Conservation (phyloP, 2,888 invertebrate species). For the Pyralis farinalis region DNA sequence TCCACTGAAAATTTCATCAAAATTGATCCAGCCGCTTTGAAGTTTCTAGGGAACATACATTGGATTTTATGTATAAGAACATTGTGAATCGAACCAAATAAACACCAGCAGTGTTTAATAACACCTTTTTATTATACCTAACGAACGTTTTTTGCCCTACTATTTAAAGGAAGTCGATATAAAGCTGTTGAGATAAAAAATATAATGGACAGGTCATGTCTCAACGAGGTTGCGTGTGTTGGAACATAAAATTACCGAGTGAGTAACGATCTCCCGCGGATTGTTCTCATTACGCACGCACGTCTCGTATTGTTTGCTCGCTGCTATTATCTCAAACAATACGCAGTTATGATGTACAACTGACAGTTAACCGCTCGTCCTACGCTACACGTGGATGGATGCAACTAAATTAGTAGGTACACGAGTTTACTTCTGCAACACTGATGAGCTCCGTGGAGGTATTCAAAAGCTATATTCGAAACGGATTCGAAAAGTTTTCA, state of each 20-base stretch:
- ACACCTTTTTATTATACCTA: too few relatives aligned
- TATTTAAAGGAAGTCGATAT: too few relatives aligned
- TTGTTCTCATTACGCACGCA: constrained; percentile 10
- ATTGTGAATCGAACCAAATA: too few relatives aligned
- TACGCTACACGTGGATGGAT: constrained; percentile 14
- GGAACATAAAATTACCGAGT: constrained; percentile 4
- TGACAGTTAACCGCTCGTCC: constrained; percentile 15
- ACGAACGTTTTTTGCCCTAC: too few relatives aligned
- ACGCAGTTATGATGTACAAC: constrained; percentile 18
- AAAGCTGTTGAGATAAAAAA: neutral
- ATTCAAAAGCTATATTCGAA: too few relatives aligned
- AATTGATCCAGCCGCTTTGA: too few relatives aligned
- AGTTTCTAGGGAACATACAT: too few relatives aligned
- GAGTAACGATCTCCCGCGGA: neutral
- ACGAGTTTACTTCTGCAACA: constrained; percentile 1
- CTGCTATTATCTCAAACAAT: constrained; percentile 20
- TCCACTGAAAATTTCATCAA: too few relatives aligned
- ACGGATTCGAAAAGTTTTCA: too few relatives aligned
- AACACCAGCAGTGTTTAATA: too few relatives aligned
- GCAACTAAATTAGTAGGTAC: neutral
- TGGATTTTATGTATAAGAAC: too few relatives aligned
- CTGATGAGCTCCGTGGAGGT: too few relatives aligned
- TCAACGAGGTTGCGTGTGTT: constrained; percentile 1
- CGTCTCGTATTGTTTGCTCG: constrained; percentile 13
- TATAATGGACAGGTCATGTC: constrained; percentile 2